Evolutionary conservation across 2,797 vertebrate genomes (phyloP), one percentile per base, ranked within the genome.

Genomic region (Diplodus sargus): DNA sequence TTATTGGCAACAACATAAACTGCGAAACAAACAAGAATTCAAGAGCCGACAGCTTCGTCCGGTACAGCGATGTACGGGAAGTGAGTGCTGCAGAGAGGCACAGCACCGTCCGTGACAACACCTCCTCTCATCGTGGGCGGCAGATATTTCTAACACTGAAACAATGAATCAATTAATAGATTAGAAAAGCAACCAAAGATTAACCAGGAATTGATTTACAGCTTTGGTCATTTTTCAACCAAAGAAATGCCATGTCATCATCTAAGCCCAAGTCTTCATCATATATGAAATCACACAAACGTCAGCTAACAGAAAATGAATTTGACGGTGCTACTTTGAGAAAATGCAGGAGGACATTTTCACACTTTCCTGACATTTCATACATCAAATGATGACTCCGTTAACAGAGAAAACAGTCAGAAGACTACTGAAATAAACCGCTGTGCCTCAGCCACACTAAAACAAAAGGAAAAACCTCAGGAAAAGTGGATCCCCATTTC

Each of bases 1-100:
- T 84, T 76, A 75, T 18, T 56, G 23, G 47, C 45, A 4, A 61
- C 47, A 74, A 76, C 53, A 61, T 20, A 54, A 71, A 22, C 63
- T 18, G 14, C 77, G 42, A 74, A 65, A 76, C 20, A 52, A 65
- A 59, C 25, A 4, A 34, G 70, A 73, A 34, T n/a, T 12, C 10
- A 23, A 66, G 48, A 4, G 47, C 25, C 12, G 58, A 82, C 65
- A 70, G 61, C 17, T 65, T 76, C 20, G 34, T 65, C 64, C 28
- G 3, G 17, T n/a, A 52, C 71, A 56, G 56, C 65, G 66, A 69
- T 74, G 18, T 48, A 74, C 16, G 49, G 23, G 13, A 42, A 47
- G 52, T 16, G 52, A 8, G 45, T 59, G 42, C 45, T 13, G 51
- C 39, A 25, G 48, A 4, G 28, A 66, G 53, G 34, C n/a, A 60